Evolutionary conservation across 2,113 vertebrate species (phyloP).

Genomic region (Tachuris rubrigastra): DNA sequence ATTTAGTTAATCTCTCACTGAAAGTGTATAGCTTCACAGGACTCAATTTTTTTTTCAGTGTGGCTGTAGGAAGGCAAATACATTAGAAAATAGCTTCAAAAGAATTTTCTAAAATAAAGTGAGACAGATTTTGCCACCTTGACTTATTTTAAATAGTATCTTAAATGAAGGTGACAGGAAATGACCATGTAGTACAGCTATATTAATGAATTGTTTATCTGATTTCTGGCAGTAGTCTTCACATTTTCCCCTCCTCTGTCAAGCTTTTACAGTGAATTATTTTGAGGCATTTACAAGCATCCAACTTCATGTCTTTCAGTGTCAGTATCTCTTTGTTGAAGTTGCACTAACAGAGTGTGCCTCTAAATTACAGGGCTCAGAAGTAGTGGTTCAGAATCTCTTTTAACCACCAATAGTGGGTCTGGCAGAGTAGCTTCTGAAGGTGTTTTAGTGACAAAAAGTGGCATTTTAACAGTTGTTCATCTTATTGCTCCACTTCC

Average conservation of each 20-base stretch:
- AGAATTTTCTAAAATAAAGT: background rate
- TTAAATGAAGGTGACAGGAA: background rate
- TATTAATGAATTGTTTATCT: background rate
- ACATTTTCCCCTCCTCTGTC: background rate
- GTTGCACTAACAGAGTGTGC: background rate
- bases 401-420: background rate
- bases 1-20: background rate
- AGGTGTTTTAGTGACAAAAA: background rate
- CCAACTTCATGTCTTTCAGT: background rate
- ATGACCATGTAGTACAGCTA: background rate
- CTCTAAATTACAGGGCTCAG: background rate
- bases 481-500: background rate
- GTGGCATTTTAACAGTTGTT: background rate
- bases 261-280: background rate
- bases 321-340: background rate
- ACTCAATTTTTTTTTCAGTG: background rate
- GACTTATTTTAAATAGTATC: background rate
- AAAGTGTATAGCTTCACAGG: background rate
- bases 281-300: background rate
- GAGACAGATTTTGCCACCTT: background rate
- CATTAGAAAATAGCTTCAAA: background rate
- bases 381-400: background rate
- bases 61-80: background rate
- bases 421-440: background rate
- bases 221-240: background rate